Conservation (phyloP, 2,113 vertebrate species). For the Bubo blakistoni region DNA sequence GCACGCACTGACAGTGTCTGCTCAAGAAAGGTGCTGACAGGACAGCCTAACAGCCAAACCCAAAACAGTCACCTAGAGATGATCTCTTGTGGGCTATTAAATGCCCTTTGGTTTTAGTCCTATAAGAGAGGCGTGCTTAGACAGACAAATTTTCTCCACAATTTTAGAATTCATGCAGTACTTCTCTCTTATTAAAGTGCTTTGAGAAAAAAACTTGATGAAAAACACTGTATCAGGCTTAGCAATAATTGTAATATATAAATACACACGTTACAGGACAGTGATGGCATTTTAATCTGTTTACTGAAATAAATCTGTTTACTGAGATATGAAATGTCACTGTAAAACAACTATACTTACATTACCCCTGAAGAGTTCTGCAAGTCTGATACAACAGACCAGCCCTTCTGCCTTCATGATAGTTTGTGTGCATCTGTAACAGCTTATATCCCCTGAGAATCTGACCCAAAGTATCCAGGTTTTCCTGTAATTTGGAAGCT, state of each 20-base stretch:
- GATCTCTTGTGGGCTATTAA: background rate
- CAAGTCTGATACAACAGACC: background rate
- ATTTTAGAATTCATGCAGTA: background rate
- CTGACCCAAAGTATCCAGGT: background rate
- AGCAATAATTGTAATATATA: background rate
- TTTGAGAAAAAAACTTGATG: background rate
- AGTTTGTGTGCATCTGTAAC: background rate
- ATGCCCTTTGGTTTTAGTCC: background rate
- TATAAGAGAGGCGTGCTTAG: background rate
- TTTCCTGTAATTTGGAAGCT: background rate
- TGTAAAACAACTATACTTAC: background rate
- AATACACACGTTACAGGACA: background rate
- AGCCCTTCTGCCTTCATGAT: background rate
- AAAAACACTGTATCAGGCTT: background rate
- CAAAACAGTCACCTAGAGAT: background rate
- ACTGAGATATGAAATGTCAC: background rate
- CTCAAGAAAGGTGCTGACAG: slow-evolving; percentile 14
- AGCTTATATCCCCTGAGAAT: background rate
- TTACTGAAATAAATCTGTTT: background rate
- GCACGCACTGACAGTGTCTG: background rate
- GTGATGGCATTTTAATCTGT: background rate
- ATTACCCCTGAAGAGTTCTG: background rate
- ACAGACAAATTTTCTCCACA: background rate
- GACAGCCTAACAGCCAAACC: slow-evolving; percentile 11
- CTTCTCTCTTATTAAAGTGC: background rate